A percentile compares a stretch with the other conserved stretches of the same genome.
Evolutionary conservation across 1,140 invertebrate species (phyloP).

Genomic region (Drosophila bifasciata): DNA sequence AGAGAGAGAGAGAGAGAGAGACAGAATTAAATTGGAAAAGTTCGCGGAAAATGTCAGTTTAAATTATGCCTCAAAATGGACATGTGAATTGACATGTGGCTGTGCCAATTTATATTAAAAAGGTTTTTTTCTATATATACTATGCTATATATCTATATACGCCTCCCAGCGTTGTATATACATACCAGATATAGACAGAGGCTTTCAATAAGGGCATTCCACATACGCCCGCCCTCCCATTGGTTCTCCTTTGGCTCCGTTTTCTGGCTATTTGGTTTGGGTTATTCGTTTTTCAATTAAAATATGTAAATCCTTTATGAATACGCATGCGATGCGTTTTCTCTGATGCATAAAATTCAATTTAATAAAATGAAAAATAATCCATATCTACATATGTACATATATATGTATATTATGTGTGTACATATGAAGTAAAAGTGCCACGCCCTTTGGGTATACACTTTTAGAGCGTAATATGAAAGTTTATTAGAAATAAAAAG

Average conservation of each 20-base stretch:
- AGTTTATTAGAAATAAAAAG: neutral
- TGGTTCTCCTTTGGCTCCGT: neutral
- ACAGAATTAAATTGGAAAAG: constrained; percentile 47
- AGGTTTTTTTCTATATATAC: constrained; percentile 2
- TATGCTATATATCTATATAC: neutral
- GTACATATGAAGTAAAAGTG: constrained; percentile 11
- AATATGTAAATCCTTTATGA: constrained; percentile 6
- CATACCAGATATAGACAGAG: neutral
- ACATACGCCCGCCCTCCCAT: constrained; percentile 53
- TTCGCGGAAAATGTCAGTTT: constrained; percentile 67
- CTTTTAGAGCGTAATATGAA: too few species aligned
- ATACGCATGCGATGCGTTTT: constrained; percentile 12
- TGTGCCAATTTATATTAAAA: constrained; percentile 51
- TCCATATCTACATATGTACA: constrained; percentile 6
- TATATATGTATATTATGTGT: constrained; percentile 10
- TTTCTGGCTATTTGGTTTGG: constrained; percentile 42
- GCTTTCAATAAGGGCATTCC: constrained; percentile 41
- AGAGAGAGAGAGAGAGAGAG: too few species aligned
- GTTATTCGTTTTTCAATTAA: constrained; percentile 45
- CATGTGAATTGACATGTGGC: constrained; percentile 61
- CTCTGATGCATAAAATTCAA: constrained; percentile 33
- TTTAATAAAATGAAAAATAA: constrained; percentile 35
- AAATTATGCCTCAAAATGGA: constrained; percentile 72
- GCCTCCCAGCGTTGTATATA: too few species aligned
- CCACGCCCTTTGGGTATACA: constrained; percentile 26